phyloP scores from a whole-genome alignment of 1,140 invertebrate genomes.

The Ceratina calcarata region DNA sequence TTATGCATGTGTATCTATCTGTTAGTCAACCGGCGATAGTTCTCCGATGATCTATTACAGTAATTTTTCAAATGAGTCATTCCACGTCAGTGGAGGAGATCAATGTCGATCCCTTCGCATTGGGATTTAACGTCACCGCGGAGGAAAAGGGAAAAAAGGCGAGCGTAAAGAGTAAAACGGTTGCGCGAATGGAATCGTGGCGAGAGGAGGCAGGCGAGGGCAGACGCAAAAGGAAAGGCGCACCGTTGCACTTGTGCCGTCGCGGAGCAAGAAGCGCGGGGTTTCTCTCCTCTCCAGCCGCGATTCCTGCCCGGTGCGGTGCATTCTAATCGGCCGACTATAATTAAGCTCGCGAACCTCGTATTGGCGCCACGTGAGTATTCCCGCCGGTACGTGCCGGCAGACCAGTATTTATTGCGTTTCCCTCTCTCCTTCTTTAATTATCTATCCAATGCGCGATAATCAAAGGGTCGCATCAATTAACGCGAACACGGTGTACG shows the following conservation, averaged over 20 bases:
- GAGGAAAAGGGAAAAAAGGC: background rate
- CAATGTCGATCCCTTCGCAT: background rate
- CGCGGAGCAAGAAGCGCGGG: too few species aligned
- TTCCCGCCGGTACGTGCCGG: slow-evolving; percentile 31
- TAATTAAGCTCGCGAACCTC: slow-evolving; percentile 52
- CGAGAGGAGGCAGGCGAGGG: slow-evolving; percentile 30
- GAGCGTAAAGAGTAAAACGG: background rate
- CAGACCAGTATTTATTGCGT: slow-evolving; percentile 18
- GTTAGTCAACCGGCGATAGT: too few species aligned
- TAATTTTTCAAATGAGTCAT: background rate
- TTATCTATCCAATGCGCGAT: background rate
- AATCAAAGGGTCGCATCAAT: background rate
- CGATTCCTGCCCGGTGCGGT: slow-evolving; percentile 9
- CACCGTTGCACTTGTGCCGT: slow-evolving; percentile 48
- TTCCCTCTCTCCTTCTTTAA: background rate
- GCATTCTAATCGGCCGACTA: slow-evolving; percentile 48
- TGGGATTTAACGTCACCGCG: background rate
- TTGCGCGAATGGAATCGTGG: slow-evolving; percentile 15
- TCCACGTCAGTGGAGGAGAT: background rate
- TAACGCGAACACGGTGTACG: background rate
- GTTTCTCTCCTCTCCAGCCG: slow-evolving; percentile 33
- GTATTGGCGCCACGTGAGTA: slow-evolving; percentile 47
- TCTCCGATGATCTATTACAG: too few species aligned
- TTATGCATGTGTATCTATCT: too few species aligned
- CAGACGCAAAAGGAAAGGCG: slow-evolving; percentile 41